These are phyloP conservation scores for Notamacropus eugenii DNA, from an alignment of 2,797 vertebrate species.

Conservation along the genomic window DNA sequence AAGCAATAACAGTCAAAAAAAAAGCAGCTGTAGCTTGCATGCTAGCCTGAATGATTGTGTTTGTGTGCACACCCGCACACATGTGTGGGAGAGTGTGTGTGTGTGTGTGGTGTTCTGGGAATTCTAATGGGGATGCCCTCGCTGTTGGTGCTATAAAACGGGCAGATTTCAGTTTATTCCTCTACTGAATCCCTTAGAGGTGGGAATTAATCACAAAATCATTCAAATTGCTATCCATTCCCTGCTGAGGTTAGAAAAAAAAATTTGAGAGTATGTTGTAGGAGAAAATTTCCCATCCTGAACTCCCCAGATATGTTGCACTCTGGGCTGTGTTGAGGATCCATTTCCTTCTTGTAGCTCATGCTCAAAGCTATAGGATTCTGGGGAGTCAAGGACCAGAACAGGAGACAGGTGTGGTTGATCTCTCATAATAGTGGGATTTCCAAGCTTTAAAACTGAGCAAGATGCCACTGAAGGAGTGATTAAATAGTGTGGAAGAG, in stretches of 20 bases:
- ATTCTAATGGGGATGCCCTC: not conserved
- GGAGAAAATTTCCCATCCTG: not conserved
- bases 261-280: not conserved
- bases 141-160: not conserved
- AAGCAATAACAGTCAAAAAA: not conserved
- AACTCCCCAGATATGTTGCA: not conserved
- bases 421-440: not conserved
- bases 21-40: not conserved
- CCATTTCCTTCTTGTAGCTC: not conserved
- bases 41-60: not conserved
- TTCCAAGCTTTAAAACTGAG: not conserved
- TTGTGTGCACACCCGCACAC: accelerated
- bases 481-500: not conserved
- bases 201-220: not conserved
- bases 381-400: not conserved
- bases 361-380: not conserved
- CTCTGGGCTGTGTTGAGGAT: not conserved
- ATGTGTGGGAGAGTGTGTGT: too few relatives aligned
- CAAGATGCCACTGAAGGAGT: not conserved
- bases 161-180: not conserved
- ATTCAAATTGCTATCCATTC: not conserved
- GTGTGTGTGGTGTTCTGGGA: not conserved
- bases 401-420: not conserved
- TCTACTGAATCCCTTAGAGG: not conserved
- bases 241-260: not conserved